Evolutionary conservation across 2,888 invertebrate genomes (phyloP), one percentile per base, ranked within the genome.

Genomic region (Cheilosia grossa): DNA sequence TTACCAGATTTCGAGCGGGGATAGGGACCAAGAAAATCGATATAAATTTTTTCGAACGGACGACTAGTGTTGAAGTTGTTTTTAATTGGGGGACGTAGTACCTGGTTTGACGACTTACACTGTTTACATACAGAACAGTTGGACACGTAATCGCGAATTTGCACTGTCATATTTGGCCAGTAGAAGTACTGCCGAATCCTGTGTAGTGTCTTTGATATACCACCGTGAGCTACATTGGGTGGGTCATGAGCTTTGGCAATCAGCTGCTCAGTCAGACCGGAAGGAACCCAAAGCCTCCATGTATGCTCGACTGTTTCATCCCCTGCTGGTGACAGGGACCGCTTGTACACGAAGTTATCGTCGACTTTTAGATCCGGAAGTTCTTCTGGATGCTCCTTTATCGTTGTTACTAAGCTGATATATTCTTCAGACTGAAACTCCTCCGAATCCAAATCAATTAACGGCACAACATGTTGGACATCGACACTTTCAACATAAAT

Each of bases 161-260:
- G 72, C 4, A 30, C 27, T 0, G 72, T 53, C 61, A 61, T 72
- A 4, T 72, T 72, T 21, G 61, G 42, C 61, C 61, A 61, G 27
- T 61, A 61, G 9, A 44, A 61, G 17, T 17, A 61, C 19, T 61
- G 42, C 7, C 42, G n/a, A 27, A 61, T n/a, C 7, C 44, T 53
- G 3, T 73, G 30, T 0, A 83, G 13, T 0, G 79, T 85, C 15
- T 80, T 85, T 0, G 10, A 17, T 0, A 78, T 33, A 0, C 79
- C 78, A 19, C 83, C 74, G n/a, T 83, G 79, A 19, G 69, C 59
- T 3, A 33, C 53, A 2, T 54, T 19, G 0, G 75, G 80, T 2
- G 78, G 69, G 17, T 58, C 33, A 37, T 80, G 80, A 4, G 74
- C 75, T 0, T 37, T 37, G 0, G 17, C 24, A 2, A 78, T 79